Evolutionary conservation across 2,888 invertebrate species (phyloP).

Genomic region (Emmelina monodactyla): DNA sequence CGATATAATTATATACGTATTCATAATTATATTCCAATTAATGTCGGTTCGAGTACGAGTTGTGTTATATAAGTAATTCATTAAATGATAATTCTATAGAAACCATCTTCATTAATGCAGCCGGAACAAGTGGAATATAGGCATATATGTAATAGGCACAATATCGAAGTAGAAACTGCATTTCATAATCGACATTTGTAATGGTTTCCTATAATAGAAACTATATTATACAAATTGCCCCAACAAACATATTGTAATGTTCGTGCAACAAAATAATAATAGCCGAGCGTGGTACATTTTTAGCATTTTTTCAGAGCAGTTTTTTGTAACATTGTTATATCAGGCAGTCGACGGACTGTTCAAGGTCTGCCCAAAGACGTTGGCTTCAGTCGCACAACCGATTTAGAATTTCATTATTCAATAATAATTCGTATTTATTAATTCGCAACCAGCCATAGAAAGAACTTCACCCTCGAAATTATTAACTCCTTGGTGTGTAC

Average conservation of each 20-base stretch:
- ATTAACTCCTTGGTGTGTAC: not conserved
- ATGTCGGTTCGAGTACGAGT: too few relatives aligned
- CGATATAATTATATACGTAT: too few relatives aligned
- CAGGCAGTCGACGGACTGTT: conserved; percentile 21
- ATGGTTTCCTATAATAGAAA: not conserved
- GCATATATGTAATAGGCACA: too few relatives aligned
- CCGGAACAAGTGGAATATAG: too few relatives aligned
- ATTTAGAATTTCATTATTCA: not conserved
- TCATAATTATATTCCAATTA: too few relatives aligned
- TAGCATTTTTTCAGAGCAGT: not conserved
- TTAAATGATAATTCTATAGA: too few relatives aligned
- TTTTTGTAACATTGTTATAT: conserved; percentile 10
- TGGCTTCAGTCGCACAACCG: conserved; percentile 1
- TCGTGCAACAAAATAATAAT: not conserved
- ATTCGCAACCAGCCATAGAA: too few relatives aligned
- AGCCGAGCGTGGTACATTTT: not conserved
- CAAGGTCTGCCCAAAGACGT: conserved; percentile 22
- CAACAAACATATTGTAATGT: not conserved
- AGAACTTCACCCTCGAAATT: not conserved
- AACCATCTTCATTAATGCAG: too few relatives aligned
- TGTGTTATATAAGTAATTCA: too few relatives aligned
- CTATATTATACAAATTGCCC: not conserved
- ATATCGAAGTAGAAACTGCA: not conserved
- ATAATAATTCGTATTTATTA: not conserved
- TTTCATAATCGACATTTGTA: not conserved